Percentiles rank a stretch among this genome's conserved stretches.
These are phyloP conservation scores for Drosophila jambulina DNA, from an alignment of 1,140 invertebrate genomes.

Conservation along the genomic window DNA sequence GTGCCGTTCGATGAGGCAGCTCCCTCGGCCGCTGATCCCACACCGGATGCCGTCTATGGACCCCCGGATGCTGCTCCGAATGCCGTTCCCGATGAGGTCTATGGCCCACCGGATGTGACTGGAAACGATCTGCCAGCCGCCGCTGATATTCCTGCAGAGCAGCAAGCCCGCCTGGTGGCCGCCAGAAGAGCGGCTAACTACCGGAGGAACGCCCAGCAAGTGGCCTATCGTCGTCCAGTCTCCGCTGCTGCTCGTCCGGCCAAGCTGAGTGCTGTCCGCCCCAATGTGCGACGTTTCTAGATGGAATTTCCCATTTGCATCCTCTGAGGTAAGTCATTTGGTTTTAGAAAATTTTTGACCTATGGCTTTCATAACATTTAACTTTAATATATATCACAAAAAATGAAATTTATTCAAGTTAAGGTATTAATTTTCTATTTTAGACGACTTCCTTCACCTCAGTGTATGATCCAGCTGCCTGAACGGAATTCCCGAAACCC, in stretches of 20 bases:
- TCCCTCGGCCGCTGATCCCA: slow-evolving; percentile 50
- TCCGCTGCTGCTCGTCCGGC: slow-evolving; percentile 64
- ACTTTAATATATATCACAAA: not conserved
- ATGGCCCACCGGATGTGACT: slow-evolving; percentile 73
- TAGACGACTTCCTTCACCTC: not conserved
- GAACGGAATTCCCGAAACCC: slow-evolving; percentile 28
- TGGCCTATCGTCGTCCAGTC: slow-evolving; percentile 47
- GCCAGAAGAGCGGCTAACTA: slow-evolving; percentile 64
- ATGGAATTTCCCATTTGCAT: slow-evolving; percentile 7
- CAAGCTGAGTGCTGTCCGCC: slow-evolving; percentile 54
- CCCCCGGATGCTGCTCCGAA: slow-evolving; percentile 74
- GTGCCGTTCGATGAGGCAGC: slow-evolving; percentile 78
- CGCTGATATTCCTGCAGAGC: slow-evolving; percentile 69
- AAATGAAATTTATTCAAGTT: not conserved
- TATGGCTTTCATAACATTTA: not conserved
- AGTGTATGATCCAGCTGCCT: slow-evolving; percentile 24
- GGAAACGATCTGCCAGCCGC: slow-evolving; percentile 68
- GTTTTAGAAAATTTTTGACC: too few species aligned
- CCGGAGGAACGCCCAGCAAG: slow-evolving; percentile 49
- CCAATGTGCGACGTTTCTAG: slow-evolving; percentile 55
- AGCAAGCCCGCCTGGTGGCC: slow-evolving; percentile 68
- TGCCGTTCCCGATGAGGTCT: slow-evolving; percentile 72
- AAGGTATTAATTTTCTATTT: not conserved
- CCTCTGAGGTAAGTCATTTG: slow-evolving; percentile 9
- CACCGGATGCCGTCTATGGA: slow-evolving; percentile 76